phyloP scores from a whole-genome alignment of 2,113 vertebrate species.

The Phyllopteryx taeniolatus region DNA sequence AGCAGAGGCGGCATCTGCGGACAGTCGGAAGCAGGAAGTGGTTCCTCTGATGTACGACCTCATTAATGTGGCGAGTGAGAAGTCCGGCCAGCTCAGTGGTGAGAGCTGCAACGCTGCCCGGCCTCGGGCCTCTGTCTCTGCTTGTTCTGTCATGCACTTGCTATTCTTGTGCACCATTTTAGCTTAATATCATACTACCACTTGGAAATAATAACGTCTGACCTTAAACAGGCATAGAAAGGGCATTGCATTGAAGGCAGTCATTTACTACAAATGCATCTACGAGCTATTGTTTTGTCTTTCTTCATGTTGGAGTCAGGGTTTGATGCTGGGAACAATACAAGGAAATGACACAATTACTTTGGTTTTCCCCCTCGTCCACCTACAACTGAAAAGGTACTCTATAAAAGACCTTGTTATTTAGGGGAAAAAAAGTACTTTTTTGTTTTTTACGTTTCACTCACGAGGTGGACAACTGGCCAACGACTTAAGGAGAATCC shows the following conservation, averaged over 20 bases:
- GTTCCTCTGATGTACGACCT: conserved; percentile 49
- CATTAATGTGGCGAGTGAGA: conserved; percentile 44
- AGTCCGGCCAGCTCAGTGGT: conserved; percentile 39
- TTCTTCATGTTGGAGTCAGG: conserved; percentile 26
- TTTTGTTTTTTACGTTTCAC: neutral
- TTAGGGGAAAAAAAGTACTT: neutral
- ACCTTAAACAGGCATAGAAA: neutral
- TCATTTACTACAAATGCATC: conserved; percentile 32
- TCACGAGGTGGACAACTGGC: neutral
- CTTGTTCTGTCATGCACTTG: conserved; percentile 14
- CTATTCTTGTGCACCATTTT: conserved; percentile 7
- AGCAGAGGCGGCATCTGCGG: conserved; percentile 24
- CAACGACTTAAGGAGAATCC: neutral
- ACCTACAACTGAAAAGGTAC: conserved; percentile 8
- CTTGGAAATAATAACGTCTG: neutral
- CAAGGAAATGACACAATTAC: conserved; percentile 44
- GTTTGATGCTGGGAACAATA: conserved; percentile 48
- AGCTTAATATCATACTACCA: neutral
- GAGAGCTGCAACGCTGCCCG: conserved; percentile 43
- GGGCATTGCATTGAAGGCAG: conserved; percentile 24
- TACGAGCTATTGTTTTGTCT: conserved; percentile 47
- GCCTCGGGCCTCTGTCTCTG: conserved; percentile 6
- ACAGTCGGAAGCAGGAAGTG: conserved; percentile 13
- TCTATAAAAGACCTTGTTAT: neutral
- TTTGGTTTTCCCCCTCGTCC: conserved; percentile 7